These are phyloP conservation scores for Parnassius mnemosyne DNA, from an alignment of 2,888 invertebrate species.

Conservation along the genomic window DNA sequence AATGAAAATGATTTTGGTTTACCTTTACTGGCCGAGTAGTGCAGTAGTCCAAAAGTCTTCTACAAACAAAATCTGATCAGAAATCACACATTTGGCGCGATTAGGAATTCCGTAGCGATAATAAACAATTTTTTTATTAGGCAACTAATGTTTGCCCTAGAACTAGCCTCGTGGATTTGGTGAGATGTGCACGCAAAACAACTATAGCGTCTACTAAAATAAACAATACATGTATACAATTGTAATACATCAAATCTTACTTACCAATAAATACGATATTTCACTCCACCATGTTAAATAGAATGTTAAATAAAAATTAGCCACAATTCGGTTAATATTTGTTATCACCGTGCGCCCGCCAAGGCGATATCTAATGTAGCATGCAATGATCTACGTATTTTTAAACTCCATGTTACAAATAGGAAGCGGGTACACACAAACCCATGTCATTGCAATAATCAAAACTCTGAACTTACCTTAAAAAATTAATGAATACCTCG, in stretches of 20 bases:
- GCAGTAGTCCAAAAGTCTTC: constrained; percentile 43
- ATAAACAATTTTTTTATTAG: constrained; percentile 2
- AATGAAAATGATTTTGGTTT: constrained; percentile 55
- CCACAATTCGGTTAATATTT: constrained; percentile 45
- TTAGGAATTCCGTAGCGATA: constrained; percentile 1
- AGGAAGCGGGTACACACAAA: constrained; percentile 50
- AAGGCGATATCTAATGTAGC: constrained; percentile 39
- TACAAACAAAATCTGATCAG: constrained; percentile 44
- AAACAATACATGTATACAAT: constrained; percentile 20
- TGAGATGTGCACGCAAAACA: constrained; percentile 56
- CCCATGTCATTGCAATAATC: constrained; percentile 37
- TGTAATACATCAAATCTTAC: constrained; percentile 52
- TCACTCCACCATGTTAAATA: constrained; percentile 54
- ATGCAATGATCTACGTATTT: constrained; percentile 55
- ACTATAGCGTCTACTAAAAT: constrained; percentile 24
- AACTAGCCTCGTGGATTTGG: constrained; percentile 21
- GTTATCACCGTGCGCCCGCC: background rate
- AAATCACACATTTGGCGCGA: constrained; percentile 36
- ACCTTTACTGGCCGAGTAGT: constrained; percentile 42
- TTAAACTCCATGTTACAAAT: constrained; percentile 62
- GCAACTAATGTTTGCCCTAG: constrained; percentile 29
- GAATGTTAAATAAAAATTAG: constrained; percentile 41
- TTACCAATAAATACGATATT: constrained; percentile 55
- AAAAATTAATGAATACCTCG: constrained; percentile 51
- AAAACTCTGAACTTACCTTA: constrained; percentile 62